These are phyloP conservation scores for Aeoliscus strigatus DNA, from an alignment of 2,797 vertebrate genomes.

Conservation along the genomic window DNA sequence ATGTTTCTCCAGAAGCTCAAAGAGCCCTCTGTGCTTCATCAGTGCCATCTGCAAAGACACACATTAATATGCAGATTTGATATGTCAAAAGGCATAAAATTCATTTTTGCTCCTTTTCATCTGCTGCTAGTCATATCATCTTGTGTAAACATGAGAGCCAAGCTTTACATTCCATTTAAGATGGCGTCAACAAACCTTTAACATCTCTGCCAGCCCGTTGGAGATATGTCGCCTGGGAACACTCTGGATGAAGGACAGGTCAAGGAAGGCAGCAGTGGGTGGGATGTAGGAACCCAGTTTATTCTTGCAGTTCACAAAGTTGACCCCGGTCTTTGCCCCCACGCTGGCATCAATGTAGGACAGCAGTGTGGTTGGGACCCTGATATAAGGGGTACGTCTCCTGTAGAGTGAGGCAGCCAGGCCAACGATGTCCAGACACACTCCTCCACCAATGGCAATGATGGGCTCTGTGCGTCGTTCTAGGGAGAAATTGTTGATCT, in stretches of 20 bases:
- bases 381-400: constrained; percentile 80
- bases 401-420: constrained; percentile 78
- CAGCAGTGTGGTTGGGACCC: constrained; percentile 81
- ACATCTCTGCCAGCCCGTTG: constrained; percentile 80
- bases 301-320: constrained; percentile 83
- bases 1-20: constrained; percentile 75
- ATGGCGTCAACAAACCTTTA: constrained; percentile 68
- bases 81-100: fast-evolving
- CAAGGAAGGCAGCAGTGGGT: constrained; percentile 74
- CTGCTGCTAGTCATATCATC: too few relatives aligned
- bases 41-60: constrained; percentile 76
- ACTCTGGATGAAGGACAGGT: constrained; percentile 77
- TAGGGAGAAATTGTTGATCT: constrained; percentile 76
- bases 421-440: constrained; percentile 81
- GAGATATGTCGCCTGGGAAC: constrained; percentile 78
- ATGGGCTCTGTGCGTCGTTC: constrained; percentile 80
- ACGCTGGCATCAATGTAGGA: constrained; percentile 81
- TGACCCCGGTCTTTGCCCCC: constrained; percentile 81
- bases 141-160: too few relatives aligned
- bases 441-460: constrained; percentile 79
- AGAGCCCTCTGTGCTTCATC: constrained; percentile 81
- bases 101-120: too few relatives aligned
- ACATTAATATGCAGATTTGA: fast-evolving
- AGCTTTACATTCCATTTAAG: too few relatives aligned
- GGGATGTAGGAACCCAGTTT: constrained; percentile 80